A percentile compares a stretch with the other conserved stretches of the same genome.
These are phyloP conservation scores for Drosophila formosana DNA, from an alignment of 2,888 invertebrate genomes.

Conservation along the genomic window DNA sequence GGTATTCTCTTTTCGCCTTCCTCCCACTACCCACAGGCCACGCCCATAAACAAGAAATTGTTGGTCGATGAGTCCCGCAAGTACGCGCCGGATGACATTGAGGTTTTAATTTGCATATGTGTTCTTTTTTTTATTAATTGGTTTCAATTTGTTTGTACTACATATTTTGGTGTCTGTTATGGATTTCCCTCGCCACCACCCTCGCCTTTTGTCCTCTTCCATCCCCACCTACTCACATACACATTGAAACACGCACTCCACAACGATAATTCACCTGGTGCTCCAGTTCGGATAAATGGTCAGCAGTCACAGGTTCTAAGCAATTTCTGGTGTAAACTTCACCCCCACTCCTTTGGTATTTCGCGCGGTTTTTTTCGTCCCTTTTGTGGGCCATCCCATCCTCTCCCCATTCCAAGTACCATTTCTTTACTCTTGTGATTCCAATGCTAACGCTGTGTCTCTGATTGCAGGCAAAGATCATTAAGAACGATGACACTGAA, in stretches of 20 bases:
- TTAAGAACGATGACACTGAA: constrained; percentile 88
- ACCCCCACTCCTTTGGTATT: neutral
- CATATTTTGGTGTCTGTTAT: constrained; percentile 47
- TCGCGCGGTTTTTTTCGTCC: constrained; percentile 1
- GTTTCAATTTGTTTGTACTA: constrained; percentile 13
- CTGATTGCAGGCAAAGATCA: constrained; percentile 88
- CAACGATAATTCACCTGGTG: constrained; percentile 5
- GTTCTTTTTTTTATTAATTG: constrained; percentile 34
- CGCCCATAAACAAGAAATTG: constrained; percentile 70
- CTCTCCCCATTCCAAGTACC: constrained; percentile 1
- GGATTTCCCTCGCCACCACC: neutral
- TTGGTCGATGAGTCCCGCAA: constrained; percentile 75
- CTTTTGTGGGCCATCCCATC: constrained; percentile 4
- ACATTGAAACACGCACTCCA: neutral
- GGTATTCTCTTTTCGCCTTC: constrained; percentile 40
- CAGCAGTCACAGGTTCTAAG: neutral
- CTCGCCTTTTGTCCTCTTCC: neutral
- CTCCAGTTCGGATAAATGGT: neutral
- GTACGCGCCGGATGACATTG: constrained; percentile 82
- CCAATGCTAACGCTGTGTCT: neutral
- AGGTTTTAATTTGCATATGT: constrained; percentile 73
- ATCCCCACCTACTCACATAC: constrained; percentile 3
- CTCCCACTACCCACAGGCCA: constrained; percentile 71
- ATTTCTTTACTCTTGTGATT: neutral
- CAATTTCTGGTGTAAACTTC: constrained; percentile 7